Evolutionary conservation across 2,888 invertebrate species (phyloP).

Genomic region (Stenolophus ochropezus): DNA sequence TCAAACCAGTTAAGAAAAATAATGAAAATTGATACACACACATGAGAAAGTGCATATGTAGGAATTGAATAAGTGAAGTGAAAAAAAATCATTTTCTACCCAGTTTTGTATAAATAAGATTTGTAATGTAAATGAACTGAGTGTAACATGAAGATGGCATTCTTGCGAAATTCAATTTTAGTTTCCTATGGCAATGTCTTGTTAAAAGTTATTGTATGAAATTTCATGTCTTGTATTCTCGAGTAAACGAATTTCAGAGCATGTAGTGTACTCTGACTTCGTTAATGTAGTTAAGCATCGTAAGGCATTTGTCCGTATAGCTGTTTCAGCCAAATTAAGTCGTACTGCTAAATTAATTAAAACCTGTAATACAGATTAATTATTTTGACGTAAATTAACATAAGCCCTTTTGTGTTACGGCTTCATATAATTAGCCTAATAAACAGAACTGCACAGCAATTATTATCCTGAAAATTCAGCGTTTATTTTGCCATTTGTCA

Average conservation of each 20-base stretch:
- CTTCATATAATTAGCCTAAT: not conserved
- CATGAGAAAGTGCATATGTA: too few species aligned
- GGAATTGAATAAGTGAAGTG: too few species aligned
- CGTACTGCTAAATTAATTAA: slow-evolving; percentile 16
- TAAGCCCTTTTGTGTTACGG: not conserved
- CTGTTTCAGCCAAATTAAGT: slow-evolving; percentile 1
- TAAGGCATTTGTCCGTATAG: not conserved
- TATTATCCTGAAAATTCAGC: too few species aligned
- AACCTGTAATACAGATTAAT: slow-evolving; percentile 12
- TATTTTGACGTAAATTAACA: slow-evolving; percentile 1
- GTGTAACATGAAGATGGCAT: too few species aligned
- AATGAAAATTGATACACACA: too few species aligned
- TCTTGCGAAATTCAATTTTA: not conserved
- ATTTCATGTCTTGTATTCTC: not conserved
- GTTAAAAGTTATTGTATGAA: not conserved
- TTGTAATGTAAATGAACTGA: too few species aligned
- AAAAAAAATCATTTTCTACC: too few species aligned
- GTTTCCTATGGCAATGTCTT: not conserved
- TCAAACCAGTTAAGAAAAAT: too few species aligned
- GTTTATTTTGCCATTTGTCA: too few species aligned
- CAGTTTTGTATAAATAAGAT: too few species aligned
- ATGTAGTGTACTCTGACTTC: not conserved
- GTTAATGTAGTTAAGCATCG: not conserved
- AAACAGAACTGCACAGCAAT: not conserved
- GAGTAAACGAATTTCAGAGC: not conserved